Evolutionary conservation across 2,888 invertebrate genomes (phyloP).

Genomic region (Caenorhabditis drosophilae): DNA sequence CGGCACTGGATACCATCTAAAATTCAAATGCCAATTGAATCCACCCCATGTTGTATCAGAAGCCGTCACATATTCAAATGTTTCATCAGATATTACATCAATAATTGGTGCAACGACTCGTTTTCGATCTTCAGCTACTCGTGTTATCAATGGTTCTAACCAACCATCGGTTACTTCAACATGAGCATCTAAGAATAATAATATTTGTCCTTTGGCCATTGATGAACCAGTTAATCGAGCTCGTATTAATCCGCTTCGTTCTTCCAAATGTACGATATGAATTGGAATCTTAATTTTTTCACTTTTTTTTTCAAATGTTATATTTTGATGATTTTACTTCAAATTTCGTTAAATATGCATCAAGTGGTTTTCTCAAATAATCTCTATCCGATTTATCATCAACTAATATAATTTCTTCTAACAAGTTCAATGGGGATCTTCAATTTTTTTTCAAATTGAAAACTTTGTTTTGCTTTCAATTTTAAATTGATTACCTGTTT

Average conservation of each 20-base stretch:
- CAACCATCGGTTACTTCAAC: constrained; percentile 86
- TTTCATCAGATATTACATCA: constrained; percentile 79
- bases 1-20: constrained; percentile 91
- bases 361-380: constrained; percentile 64
- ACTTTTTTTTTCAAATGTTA: background rate
- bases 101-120: constrained; percentile 57
- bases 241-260: constrained; percentile 91
- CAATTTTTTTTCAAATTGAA: constrained; percentile 10
- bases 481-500: constrained; percentile 53
- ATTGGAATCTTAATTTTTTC: constrained; percentile 78
- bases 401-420: constrained; percentile 68
- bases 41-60: constrained; percentile 99
- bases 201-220: constrained; percentile 85
- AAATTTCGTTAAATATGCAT: constrained; percentile 61
- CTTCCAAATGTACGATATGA: constrained; percentile 84
- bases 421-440: constrained; percentile 57
- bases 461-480: background rate
- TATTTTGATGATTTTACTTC: constrained; percentile 33
- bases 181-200: constrained; percentile 97
- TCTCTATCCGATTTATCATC: constrained; percentile 67
- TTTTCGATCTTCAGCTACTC: constrained; percentile 84
- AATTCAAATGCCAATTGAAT: constrained; percentile 99
- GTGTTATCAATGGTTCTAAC: constrained; percentile 89
- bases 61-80: constrained; percentile 97
- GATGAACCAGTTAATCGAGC: constrained; percentile 91